Percentiles rank a stretch among this genome's conserved stretches.
Conservation (phyloP, 2,113 vertebrate species). For the Hemichromis elongatus region DNA sequence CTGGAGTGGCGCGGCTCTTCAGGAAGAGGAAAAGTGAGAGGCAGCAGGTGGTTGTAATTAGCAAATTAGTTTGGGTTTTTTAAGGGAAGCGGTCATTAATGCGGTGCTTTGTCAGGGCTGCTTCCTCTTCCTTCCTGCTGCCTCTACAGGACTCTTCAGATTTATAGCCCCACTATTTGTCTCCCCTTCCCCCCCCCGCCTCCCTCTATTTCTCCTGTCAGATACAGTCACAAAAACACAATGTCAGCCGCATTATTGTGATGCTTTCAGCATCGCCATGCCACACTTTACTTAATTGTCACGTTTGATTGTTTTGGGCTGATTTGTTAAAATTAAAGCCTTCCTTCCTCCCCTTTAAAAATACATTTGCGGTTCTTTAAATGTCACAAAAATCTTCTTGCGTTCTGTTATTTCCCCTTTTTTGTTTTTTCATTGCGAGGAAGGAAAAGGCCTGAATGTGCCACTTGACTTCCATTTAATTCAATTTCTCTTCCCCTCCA, state of each 20-base stretch:
- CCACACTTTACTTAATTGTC: neutral
- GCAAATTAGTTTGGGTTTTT: conserved; percentile 88
- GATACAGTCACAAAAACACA: neutral
- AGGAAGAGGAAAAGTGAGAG: conserved; percentile 78
- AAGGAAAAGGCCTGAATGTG: neutral
- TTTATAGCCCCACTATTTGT: conserved; percentile 10
- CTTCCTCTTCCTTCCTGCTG: conserved; percentile 23
- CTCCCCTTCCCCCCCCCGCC: neutral
- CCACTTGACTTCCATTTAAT: neutral
- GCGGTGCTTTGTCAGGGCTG: conserved; percentile 75
- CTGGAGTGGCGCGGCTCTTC: conserved; percentile 68
- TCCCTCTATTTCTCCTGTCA: neutral
- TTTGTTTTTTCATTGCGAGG: neutral
- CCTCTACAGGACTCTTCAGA: conserved; percentile 9
- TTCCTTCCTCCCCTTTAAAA: neutral
- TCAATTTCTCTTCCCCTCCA: neutral
- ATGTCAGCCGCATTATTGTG: neutral
- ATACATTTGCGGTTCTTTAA: neutral
- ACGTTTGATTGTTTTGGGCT: neutral
- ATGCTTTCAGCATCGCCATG: neutral
- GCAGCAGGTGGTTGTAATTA: conserved; percentile 85
- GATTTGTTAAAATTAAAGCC: neutral
- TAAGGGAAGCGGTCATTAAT: conserved; percentile 84
- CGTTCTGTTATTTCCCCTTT: neutral
- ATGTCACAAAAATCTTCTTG: neutral